Conservation (phyloP, 1,140 invertebrate species). For the Uloborus diversus region DNA sequence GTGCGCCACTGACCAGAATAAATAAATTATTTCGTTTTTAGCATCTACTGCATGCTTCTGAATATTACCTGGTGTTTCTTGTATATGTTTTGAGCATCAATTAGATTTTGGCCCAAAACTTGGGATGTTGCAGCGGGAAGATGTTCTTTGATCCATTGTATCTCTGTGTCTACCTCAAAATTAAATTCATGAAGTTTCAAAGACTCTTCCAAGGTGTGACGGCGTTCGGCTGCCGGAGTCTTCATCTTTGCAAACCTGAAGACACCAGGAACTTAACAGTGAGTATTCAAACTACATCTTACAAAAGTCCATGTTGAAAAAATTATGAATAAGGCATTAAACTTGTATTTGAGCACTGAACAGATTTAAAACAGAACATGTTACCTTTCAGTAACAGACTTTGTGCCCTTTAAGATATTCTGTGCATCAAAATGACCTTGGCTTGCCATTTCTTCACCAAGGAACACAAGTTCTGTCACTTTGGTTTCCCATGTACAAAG, state of each 20-base stretch:
- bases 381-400: conserved; percentile 76
- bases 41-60: too few species aligned
- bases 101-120: conserved; percentile 70
- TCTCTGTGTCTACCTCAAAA: conserved; percentile 91
- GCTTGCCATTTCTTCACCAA: conserved; percentile 87
- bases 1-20: too few species aligned
- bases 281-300: too few species aligned
- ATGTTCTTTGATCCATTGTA: conserved; percentile 96
- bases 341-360: too few species aligned
- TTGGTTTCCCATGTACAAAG: conserved; percentile 79
- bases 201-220: conserved; percentile 86
- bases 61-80: conserved; percentile 83
- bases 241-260: conserved; percentile 66
- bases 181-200: conserved; percentile 91
- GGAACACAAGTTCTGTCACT: conserved; percentile 77
- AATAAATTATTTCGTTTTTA: too few species aligned
- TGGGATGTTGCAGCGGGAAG: conserved; percentile 80
- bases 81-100: conserved; percentile 88
- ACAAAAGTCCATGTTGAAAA: too few species aligned
- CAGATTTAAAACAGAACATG: too few species aligned
- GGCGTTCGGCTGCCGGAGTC: conserved; percentile 70
- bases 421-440: conserved; percentile 93
- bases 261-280: too few species aligned
- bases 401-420: conserved; percentile 82
- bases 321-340: too few species aligned